Percentiles rank a stretch among this genome's conserved stretches.
phyloP scores from a whole-genome alignment of 2,113 vertebrate species.

The Ctenomys sociabilis region DNA sequence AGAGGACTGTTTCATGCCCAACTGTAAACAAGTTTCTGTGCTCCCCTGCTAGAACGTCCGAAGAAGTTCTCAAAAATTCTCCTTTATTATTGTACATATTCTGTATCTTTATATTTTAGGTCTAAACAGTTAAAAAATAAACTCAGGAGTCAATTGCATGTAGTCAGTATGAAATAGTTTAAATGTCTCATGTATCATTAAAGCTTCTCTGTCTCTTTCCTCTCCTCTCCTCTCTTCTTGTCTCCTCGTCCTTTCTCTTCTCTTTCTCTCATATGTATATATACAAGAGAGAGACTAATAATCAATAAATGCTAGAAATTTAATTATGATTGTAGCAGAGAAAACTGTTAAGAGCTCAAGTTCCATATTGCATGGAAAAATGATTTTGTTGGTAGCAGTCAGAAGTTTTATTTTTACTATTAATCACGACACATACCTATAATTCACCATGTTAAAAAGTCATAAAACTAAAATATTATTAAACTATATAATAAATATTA shows the following conservation, averaged over 20 bases:
- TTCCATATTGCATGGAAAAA: neutral
- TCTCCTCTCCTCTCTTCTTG: too few relatives aligned
- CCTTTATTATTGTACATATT: neutral
- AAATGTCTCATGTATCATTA: constrained; percentile 44
- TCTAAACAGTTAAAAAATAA: constrained; percentile 45
- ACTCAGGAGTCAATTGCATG: neutral
- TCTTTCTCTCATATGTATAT: neutral
- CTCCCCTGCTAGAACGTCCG: neutral
- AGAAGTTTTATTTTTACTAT: constrained; percentile 22
- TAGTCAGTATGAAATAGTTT: neutral
- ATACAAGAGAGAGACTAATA: neutral
- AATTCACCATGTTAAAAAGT: neutral
- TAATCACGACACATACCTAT: neutral
- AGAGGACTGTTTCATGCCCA: neutral
- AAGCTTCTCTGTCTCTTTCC: neutral
- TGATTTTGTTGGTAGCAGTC: constrained; percentile 5
- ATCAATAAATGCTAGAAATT: constrained; percentile 6
- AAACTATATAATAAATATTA: constrained; percentile 18
- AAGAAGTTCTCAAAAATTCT: neutral
- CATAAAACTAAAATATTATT: constrained; percentile 14
- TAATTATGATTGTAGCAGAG: neutral
- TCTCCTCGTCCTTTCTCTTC: accelerated
- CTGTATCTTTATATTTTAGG: neutral
- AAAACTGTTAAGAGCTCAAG: neutral
- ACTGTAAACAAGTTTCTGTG: neutral